Base-by-base conservation (phyloP, 2,888 invertebrate species). In the Pinctada fucata region DNA sequence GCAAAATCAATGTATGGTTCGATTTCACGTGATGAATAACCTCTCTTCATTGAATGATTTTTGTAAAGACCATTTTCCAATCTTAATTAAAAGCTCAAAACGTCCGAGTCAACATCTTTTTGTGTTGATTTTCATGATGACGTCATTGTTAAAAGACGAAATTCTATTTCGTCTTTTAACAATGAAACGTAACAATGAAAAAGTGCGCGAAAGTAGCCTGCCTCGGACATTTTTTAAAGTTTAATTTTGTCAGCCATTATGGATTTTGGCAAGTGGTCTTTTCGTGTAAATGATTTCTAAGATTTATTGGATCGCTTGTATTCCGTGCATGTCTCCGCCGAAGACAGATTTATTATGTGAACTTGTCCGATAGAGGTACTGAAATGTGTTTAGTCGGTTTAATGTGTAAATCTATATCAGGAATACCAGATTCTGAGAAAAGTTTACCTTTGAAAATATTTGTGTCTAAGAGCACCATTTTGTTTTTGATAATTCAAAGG, bases 21-120 rank as follows among this genome's bases (percentile, higher is more conserved):
- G 45, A 67, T 67, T 67, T 67, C 67, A 48, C 47, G 45, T 48
- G 45, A 13, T 13, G 67, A 67, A n/a, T 47, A 67, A 48, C 67
- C 48, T 67, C 4, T 67, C 67, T 67, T 67, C 48, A 48, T 2
- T 48, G 48, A 45, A n/a, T 67, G 31, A 31, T 67, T 67, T 48
- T 67, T 47, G 31, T 1, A 31, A 31, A 31, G 31, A 31, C 31
- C 31, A 31, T 31, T 31, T 31, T 31, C 31, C 31, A 1, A 31
- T 31, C 31, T 31, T 31, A 31, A 31, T 31, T 31, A 31, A 31
- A 31, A 31, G 1, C 31, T 31, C 31, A 31, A 31, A 31, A 31
- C 1, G 31, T 31, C 31, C 31, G 31, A 31, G 31, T 31, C 31
- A 31, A 31, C 31, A 31, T 31, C 31, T 31, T 31, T 31, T 31